Conservation (phyloP, 2,113 vertebrate genomes). For the Hyperoodon ampullatus region DNA sequence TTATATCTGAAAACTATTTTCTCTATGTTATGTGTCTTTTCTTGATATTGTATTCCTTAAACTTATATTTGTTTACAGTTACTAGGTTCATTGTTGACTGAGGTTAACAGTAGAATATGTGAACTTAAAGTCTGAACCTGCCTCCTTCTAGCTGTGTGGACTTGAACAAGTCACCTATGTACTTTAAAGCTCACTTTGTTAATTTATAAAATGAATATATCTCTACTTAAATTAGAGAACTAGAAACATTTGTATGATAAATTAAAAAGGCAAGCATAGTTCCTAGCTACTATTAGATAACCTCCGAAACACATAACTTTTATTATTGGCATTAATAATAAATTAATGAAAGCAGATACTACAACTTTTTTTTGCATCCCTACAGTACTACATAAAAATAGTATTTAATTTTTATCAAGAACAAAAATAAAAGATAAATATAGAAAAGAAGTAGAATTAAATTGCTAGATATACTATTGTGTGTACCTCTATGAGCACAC, state of each 20-base stretch:
- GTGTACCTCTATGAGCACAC: background rate
- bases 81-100: background rate
- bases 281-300: background rate
- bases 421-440: background rate
- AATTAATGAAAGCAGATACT: background rate
- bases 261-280: background rate
- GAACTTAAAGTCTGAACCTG: background rate
- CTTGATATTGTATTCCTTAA: background rate
- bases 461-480: background rate
- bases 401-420: background rate
- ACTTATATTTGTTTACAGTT: background rate
- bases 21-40: background rate
- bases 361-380: background rate
- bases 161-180: background rate
- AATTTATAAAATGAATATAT: background rate
- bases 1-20: background rate
- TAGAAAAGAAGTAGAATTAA: background rate
- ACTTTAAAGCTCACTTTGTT: background rate
- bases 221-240: background rate
- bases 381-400: background rate
- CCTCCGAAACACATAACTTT: background rate
- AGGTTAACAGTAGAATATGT: background rate
- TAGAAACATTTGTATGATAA: background rate
- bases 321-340: background rate
- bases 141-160: background rate